phyloP scores from a whole-genome alignment of 2,113 vertebrate species.

The Neomonachus schauinslandi region DNA sequence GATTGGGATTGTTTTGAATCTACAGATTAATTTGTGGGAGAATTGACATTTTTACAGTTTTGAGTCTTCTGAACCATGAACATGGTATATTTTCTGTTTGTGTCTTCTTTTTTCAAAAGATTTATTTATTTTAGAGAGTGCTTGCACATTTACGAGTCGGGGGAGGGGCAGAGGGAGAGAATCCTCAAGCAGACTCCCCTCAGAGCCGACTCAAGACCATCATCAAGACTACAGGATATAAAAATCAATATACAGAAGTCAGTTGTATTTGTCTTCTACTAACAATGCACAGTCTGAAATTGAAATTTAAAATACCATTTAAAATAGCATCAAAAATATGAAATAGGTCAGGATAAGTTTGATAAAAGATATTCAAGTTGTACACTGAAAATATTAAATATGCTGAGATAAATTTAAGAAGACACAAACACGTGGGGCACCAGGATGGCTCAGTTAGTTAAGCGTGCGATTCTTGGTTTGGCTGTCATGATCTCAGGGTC shows the following conservation, averaged over 20 bases:
- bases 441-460: not conserved
- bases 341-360: not conserved
- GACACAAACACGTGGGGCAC: not conserved
- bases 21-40: not conserved
- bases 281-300: not conserved
- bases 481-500: not conserved
- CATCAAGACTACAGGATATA: not conserved
- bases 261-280: not conserved
- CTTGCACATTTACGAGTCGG: not conserved
- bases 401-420: not conserved
- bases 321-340: not conserved
- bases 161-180: too few species aligned
- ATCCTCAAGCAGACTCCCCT: too few species aligned
- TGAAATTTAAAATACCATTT: not conserved
- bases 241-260: not conserved
- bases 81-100: not conserved
- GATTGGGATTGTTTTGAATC: not conserved
- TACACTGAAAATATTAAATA: not conserved
- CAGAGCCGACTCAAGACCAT: not conserved
- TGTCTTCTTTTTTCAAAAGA: not conserved
- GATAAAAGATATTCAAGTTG: not conserved
- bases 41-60: not conserved
- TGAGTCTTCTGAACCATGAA: not conserved
- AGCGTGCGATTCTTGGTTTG: not conserved
- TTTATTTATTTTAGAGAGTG: not conserved